phyloP scores from a whole-genome alignment of 2,113 vertebrate species.

The Raja brachyura region DNA sequence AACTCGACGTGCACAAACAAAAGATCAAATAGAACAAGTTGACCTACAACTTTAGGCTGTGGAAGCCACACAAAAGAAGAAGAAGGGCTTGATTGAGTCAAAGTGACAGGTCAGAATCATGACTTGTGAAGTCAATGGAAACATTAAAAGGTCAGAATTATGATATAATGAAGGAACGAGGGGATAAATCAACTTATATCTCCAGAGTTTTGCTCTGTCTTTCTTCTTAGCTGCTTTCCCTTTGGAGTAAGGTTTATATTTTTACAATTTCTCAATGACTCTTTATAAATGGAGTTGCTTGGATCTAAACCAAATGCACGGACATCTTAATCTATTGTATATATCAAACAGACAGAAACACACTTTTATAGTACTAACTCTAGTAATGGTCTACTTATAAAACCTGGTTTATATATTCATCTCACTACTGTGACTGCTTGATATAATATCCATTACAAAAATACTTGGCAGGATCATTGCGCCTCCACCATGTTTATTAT shows the following conservation, averaged over 20 bases:
- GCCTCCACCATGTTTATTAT: neutral
- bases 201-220: neutral
- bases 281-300: neutral
- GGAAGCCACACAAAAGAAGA: too few relatives aligned
- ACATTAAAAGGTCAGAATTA: neutral
- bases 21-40: too few relatives aligned
- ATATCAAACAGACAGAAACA: neutral
- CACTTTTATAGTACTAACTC: neutral
- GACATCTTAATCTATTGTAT: neutral
- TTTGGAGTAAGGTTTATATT: neutral
- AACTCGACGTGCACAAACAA: too few relatives aligned
- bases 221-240: neutral
- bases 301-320: neutral
- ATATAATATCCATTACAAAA: neutral
- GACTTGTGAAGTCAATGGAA: neutral
- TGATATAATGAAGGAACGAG: neutral
- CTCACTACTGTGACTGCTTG: neutral
- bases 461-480: neutral
- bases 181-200: neutral
- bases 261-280: neutral
- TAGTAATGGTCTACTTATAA: slow-evolving; percentile 1
- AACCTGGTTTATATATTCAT: neutral
- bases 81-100: neutral
- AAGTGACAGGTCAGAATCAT: neutral
- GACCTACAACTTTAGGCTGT: too few relatives aligned